Conservation (phyloP, 2,113 vertebrate genomes). For the Catharus minimus region DNA sequence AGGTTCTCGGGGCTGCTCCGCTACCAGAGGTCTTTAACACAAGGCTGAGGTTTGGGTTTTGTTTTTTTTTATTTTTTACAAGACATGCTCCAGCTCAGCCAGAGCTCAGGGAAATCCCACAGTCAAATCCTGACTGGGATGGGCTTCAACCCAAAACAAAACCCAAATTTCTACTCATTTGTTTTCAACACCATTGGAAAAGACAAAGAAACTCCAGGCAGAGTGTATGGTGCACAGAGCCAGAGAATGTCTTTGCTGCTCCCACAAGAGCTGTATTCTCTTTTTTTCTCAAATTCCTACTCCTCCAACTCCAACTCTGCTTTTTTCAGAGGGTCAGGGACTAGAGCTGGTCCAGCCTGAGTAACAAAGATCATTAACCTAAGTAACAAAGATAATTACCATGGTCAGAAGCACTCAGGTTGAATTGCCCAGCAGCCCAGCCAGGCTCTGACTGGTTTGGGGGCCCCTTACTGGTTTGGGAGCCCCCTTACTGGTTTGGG, state of each 20-base stretch:
- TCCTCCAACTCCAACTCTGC: not conserved
- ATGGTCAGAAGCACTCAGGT: accelerated
- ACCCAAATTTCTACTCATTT: accelerated
- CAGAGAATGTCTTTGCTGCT: accelerated
- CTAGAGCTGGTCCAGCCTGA: not conserved
- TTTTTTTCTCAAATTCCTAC: not conserved
- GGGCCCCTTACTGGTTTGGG: no score
- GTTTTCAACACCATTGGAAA: not conserved
- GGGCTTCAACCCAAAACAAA: no score
- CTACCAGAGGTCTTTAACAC: not conserved
- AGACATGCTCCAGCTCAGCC: not conserved
- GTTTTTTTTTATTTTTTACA: not conserved
- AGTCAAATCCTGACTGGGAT: not conserved
- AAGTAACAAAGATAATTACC: not conserved
- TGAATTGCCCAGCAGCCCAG: not conserved
- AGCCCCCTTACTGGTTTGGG: not conserved
- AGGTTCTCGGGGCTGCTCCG: not conserved
- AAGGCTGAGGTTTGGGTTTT: not conserved
- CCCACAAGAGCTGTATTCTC: accelerated
- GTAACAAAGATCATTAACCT: not conserved
- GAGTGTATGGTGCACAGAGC: no score
- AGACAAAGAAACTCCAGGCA: not conserved
- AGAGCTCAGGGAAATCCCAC: not conserved
- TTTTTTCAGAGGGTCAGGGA: not conserved
- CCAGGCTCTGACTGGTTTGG: no score